phyloP scores from a whole-genome alignment of 2,797 vertebrate genomes.

The Hypotaenidia philippensis region DNA sequence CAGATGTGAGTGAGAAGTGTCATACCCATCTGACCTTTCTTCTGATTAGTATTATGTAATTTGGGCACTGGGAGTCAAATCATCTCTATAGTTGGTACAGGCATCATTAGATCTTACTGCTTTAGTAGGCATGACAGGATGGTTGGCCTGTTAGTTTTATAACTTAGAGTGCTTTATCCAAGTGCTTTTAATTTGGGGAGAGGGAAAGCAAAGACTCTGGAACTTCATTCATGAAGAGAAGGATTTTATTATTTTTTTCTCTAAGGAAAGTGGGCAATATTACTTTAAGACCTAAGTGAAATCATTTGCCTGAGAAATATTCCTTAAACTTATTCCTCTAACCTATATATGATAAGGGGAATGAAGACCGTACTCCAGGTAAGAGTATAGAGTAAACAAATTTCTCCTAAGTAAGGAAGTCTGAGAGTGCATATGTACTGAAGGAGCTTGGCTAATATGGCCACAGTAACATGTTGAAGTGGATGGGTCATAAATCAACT shows the following conservation, averaged over 20 bases:
- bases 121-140: neutral
- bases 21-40: neutral
- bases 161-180: neutral
- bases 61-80: neutral
- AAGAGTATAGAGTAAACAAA: neutral
- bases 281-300: neutral
- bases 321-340: neutral
- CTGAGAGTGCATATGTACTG: neutral
- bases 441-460: neutral
- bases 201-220: neutral
- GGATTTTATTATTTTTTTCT: neutral
- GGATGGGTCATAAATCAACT: constrained; percentile 33
- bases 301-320: neutral
- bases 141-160: neutral
- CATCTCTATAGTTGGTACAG: neutral
- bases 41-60: neutral
- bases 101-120: neutral
- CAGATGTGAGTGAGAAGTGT: neutral
- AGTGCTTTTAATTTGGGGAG: neutral
- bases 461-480: neutral
- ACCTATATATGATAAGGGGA: neutral
- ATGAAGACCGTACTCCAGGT: neutral
- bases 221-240: neutral
- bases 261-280: neutral
- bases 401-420: neutral